Base-by-base conservation (phyloP, 2,113 vertebrate species). In the Epinephelus fuscoguttatus region DNA sequence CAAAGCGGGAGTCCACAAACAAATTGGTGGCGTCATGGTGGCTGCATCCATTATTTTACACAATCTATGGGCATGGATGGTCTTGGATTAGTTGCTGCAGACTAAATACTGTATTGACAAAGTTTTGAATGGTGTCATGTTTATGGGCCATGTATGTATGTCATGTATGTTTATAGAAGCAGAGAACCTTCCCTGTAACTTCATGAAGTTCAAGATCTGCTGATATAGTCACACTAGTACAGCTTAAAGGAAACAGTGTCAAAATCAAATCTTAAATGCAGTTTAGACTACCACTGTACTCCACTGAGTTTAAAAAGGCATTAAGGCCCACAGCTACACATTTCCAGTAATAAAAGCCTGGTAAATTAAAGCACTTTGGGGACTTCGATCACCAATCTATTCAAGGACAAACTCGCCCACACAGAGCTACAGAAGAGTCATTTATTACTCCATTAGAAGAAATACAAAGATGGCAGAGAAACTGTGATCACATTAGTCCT, bases 391-490 rank as follows among this genome's bases (percentile, higher is more conserved):
- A 50, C 18, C 9, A 14, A 15, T 57, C 33, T 25, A n/a, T 27
- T 52, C 18, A 82, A 84, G 56, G 72, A 92, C 70, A 93, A 79
- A 90, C 21, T 78, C 76, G 75, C n/a, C 63, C 70, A 85, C 83
- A 77, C 84, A 66, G 27, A 85, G 70, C 50, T 90, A 92, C 78
- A 90, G 55, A 93, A 91, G 88, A 92, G 86, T 90, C 77, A 72
- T 91, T 91, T 92, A 93, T 94, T 92, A 90, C 92, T 90, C 84
- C 83, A 84, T 86, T 52, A 85, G 88, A 90, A 86, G 84, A 89
- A 85, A 86, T 91, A 91, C 87, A 93, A 91, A 94, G 88, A 91
- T 75, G 77, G 81, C 88, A 92, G 89, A 92, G 78, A 88, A 83
- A 88, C 88, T 57, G 68, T 57, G 82, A 88, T 84, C 78, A 77